A percentile compares a stretch with the other conserved stretches of the same genome.
phyloP scores from a whole-genome alignment of 2,113 vertebrate genomes.

The Elachura formosa region DNA sequence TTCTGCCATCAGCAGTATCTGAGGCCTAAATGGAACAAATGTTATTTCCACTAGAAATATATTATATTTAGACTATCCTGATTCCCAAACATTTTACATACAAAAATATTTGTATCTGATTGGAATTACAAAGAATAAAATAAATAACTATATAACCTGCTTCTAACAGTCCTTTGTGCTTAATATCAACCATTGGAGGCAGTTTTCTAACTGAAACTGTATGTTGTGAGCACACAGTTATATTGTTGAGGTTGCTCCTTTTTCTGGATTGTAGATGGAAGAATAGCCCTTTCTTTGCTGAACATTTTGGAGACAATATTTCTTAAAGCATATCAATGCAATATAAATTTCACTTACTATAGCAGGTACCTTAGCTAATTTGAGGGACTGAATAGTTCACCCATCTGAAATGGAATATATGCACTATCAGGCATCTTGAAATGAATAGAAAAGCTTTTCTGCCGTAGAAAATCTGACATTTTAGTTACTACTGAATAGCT shows the following conservation, averaged over 20 bases:
- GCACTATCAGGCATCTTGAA: not conserved
- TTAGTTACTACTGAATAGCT: not conserved
- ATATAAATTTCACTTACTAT: not conserved
- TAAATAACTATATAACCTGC: not conserved
- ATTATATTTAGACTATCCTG: constrained; percentile 48
- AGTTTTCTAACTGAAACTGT: not conserved
- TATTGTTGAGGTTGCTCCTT: not conserved
- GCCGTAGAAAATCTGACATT: not conserved
- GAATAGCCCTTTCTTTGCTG: not conserved
- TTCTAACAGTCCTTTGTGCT: not conserved
- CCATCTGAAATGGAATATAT: not conserved
- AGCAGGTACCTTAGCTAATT: not conserved
- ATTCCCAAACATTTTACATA: constrained; percentile 4
- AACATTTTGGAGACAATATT: not conserved
- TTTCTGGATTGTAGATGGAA: not conserved
- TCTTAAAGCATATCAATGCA: not conserved
- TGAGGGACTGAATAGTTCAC: not conserved
- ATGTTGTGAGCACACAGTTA: not conserved
- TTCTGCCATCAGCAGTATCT: constrained; percentile 61
- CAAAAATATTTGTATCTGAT: constrained; percentile 6
- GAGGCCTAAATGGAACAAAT: constrained; percentile 50
- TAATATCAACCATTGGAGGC: not conserved
- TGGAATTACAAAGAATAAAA: constrained; percentile 16
- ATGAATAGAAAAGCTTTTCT: not conserved
- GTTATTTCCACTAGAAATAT: constrained; percentile 51